Percentiles rank a stretch among this genome's conserved stretches.
These are phyloP conservation scores for Chrysolina americana DNA, from an alignment of 2,888 invertebrate genomes.

Conservation along the genomic window DNA sequence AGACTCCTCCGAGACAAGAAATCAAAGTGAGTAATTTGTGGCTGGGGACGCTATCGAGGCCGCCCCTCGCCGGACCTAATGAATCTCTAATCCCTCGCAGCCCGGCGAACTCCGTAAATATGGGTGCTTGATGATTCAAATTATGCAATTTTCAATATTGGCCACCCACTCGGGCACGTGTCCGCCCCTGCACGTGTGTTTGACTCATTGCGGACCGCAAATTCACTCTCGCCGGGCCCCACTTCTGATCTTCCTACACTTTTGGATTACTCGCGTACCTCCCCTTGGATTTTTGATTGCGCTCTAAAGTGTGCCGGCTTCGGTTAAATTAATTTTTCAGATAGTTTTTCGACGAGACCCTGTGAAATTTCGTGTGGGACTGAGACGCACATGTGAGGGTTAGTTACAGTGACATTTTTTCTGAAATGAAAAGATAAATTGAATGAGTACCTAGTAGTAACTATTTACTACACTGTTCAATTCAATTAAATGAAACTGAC, in stretches of 20 bases:
- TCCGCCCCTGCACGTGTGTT: conserved; percentile 71
- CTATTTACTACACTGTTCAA: no score
- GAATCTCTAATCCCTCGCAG: conserved; percentile 66
- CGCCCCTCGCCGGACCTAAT: conserved; percentile 54
- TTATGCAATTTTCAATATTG: conserved; percentile 73
- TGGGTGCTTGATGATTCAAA: conserved; percentile 69
- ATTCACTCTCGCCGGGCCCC: conserved; percentile 63
- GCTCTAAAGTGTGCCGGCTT: conserved; percentile 30
- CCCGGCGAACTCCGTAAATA: conserved; percentile 55
- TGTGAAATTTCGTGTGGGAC: not conserved
- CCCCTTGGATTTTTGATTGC: conserved; percentile 34
- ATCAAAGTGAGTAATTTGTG: conserved; percentile 39
- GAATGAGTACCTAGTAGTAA: no score
- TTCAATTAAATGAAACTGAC: no score
- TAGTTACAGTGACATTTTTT: no score
- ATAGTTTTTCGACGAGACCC: conserved; percentile 2
- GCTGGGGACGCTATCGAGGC: conserved; percentile 29
- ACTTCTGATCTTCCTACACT: conserved; percentile 50
- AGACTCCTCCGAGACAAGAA: conserved; percentile 22
- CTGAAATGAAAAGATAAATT: no score
- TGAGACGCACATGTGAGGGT: no score
- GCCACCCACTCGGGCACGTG: conserved; percentile 71
- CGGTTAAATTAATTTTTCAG: conserved; percentile 25
- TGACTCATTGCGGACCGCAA: conserved; percentile 71
- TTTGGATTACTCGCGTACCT: conserved; percentile 35